phyloP scores from a whole-genome alignment of 2,113 vertebrate genomes.

The Ptilonorhynchus violaceus region DNA sequence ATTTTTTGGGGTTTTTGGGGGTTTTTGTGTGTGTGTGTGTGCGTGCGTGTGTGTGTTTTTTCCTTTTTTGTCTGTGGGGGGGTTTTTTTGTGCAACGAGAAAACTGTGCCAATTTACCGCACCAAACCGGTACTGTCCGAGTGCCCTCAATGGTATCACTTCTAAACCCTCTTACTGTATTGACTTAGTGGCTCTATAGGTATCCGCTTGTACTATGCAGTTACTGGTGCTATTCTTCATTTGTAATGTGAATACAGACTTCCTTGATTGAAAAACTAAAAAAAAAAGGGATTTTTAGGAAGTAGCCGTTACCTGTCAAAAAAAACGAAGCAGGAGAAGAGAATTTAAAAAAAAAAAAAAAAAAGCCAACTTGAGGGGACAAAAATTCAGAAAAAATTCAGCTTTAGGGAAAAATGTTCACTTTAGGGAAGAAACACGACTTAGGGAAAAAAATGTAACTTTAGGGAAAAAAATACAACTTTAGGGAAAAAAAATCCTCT shows the following conservation, averaged over 20 bases:
- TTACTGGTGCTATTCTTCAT: constrained; percentile 91
- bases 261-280: constrained; percentile 71
- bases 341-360: background rate
- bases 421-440: background rate
- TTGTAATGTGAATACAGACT: constrained; percentile 95
- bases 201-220: constrained; percentile 83
- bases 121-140: constrained; percentile 60
- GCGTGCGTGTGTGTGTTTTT: background rate
- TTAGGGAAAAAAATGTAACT: background rate
- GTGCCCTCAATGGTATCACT: constrained; percentile 59
- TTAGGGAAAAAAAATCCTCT: constrained; percentile 20
- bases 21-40: no score
- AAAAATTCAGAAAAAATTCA: background rate
- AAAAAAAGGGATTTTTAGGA: constrained; percentile 73
- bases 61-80: background rate
- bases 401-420: background rate
- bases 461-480: background rate
- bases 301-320: constrained; percentile 69
- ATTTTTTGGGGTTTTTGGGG: background rate
- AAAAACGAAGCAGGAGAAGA: background rate
- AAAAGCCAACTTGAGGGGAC: background rate
- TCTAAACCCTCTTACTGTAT: constrained; percentile 80
- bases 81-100: background rate
- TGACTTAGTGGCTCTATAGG: constrained; percentile 77
- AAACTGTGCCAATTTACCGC: constrained; percentile 73